phyloP scores from a whole-genome alignment of 92 coral and sea anemone species.

The Actinostola sp. region DNA sequence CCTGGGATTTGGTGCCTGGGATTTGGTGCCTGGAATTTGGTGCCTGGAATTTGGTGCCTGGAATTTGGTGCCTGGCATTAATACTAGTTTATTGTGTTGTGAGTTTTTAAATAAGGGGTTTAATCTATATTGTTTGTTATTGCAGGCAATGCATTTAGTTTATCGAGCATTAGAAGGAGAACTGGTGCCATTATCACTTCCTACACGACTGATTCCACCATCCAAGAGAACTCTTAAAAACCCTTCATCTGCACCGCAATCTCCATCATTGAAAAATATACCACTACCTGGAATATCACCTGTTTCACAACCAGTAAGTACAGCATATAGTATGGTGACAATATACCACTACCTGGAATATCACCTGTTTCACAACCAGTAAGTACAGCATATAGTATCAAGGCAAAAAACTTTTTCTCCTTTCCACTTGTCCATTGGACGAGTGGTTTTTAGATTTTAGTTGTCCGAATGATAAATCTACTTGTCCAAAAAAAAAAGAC shows the following conservation, averaged over 20 bases:
- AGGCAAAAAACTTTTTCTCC: no score
- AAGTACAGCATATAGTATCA: background rate
- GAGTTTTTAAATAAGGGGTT: background rate
- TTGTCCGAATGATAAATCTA: no score
- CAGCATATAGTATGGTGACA: no score
- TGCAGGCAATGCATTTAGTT: slow-evolving; percentile 95
- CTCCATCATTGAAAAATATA: slow-evolving; percentile 65
- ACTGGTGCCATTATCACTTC: slow-evolving; percentile 81
- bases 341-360: slow-evolving; percentile 5
- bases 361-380: background rate
- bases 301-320: slow-evolving; percentile 31
- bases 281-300: slow-evolving; percentile 29
- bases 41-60: no score
- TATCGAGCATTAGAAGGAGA: slow-evolving; percentile 97
- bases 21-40: no score
- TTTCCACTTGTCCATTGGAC: no score
- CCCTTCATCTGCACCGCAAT: slow-evolving; percentile 85
- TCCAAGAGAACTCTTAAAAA: slow-evolving; percentile 82
- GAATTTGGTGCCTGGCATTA: no score
- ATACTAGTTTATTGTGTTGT: no score
- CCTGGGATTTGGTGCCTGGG: no score
- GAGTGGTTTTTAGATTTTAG: no score
- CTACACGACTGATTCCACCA: slow-evolving; percentile 82
- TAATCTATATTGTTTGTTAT: background rate
- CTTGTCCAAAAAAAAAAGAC: no score